phyloP scores from a whole-genome alignment of 2,797 vertebrate genomes.

The Pangasius djambal region DNA sequence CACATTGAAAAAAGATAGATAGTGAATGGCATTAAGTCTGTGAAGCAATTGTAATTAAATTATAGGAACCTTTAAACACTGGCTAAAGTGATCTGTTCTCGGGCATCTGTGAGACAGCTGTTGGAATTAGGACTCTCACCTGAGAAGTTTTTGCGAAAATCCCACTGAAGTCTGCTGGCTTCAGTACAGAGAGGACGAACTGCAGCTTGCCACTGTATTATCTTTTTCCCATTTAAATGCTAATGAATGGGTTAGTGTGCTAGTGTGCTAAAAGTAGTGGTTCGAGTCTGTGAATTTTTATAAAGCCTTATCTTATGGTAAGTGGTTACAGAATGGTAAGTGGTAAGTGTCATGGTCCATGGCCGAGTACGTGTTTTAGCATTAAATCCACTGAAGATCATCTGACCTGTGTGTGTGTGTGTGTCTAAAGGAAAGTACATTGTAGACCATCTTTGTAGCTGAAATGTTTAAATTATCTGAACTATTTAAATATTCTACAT shows the following conservation, averaged over 20 bases:
- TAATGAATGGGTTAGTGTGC: conserved; percentile 70
- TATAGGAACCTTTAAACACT: conserved; percentile 29
- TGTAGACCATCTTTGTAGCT: background rate
- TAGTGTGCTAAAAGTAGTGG: background rate
- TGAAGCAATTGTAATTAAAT: conserved; percentile 30
- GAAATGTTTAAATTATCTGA: background rate
- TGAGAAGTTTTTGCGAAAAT: conserved; percentile 38
- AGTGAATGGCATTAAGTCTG: background rate
- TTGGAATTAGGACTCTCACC: conserved; percentile 11
- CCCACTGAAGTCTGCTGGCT: conserved; percentile 62
- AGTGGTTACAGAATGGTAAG: conserved; percentile 35
- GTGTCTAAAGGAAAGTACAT: background rate
- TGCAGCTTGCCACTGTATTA: conserved; percentile 68
- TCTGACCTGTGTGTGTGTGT: conserved; percentile 55
- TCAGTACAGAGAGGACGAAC: conserved; percentile 64
- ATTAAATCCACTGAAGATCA: conserved; percentile 72
- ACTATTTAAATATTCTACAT: background rate
- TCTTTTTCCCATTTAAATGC: conserved; percentile 83
- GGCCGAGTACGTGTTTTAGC: conserved; percentile 69
- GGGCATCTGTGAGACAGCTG: conserved; percentile 25
- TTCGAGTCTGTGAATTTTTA: background rate
- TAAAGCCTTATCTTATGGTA: background rate
- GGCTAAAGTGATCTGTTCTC: conserved; percentile 15
- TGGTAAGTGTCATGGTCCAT: conserved; percentile 61
- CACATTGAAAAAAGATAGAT: background rate